Conservation (phyloP, 1,140 invertebrate species). For the Dryas iulia region DNA sequence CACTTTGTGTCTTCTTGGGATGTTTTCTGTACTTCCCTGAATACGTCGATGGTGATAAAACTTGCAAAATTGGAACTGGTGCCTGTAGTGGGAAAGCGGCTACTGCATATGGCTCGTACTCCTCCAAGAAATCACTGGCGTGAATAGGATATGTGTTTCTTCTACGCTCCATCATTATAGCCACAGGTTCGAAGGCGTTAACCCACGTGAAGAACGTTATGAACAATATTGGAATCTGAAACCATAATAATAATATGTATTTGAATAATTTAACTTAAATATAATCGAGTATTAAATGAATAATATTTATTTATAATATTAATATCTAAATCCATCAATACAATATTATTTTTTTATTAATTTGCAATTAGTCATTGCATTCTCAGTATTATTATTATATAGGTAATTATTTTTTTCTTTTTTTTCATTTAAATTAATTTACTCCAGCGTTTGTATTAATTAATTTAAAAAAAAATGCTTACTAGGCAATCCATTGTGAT, state of each 20-base stretch:
- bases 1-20: slow-evolving; percentile 16
- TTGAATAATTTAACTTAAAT: too few species aligned
- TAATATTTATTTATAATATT: too few species aligned
- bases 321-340: too few species aligned
- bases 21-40: slow-evolving; percentile 13
- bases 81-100: slow-evolving; percentile 56
- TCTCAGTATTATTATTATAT: too few species aligned
- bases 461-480: slow-evolving; percentile 25
- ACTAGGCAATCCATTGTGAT: slow-evolving; percentile 42
- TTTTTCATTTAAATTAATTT: too few species aligned
- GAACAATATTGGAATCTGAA: slow-evolving; percentile 45
- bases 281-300: too few species aligned
- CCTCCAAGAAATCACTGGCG: slow-evolving; percentile 41
- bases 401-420: too few species aligned
- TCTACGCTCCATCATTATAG: slow-evolving; percentile 28
- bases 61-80: slow-evolving; percentile 49
- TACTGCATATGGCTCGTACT: slow-evolving; percentile 51
- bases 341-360: too few species aligned
- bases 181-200: slow-evolving; percentile 30
- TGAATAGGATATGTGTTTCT: slow-evolving; percentile 40
- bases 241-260: background rate
- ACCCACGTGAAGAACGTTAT: slow-evolving; percentile 25
- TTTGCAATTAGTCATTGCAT: too few species aligned
- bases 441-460: too few species aligned
- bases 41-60: slow-evolving; percentile 35